phyloP scores from a whole-genome alignment of 2,888 invertebrate species.

The Andrena bicolor region DNA sequence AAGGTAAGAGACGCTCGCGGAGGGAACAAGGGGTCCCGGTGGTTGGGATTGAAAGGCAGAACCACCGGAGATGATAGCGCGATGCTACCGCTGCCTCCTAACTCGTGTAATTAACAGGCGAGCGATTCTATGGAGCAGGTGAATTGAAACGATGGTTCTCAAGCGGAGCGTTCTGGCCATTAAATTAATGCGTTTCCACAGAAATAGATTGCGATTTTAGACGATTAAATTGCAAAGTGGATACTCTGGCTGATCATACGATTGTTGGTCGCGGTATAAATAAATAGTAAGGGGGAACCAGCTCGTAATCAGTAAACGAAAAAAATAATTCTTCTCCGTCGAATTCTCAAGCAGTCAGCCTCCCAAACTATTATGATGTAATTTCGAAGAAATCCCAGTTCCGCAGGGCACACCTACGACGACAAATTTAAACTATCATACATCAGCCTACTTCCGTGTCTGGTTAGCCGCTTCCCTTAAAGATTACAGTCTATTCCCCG shows the following conservation, averaged over 20 bases:
- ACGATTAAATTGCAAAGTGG: no score
- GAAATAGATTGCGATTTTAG: no score
- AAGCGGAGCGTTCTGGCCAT: slow-evolving; percentile 9
- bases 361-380: neutral
- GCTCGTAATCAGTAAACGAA: no score
- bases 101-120: slow-evolving; percentile 77
- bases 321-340: neutral
- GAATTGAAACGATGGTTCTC: slow-evolving; percentile 71
- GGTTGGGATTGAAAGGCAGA: slow-evolving; percentile 57
- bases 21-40: slow-evolving; percentile 3
- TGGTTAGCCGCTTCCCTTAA: slow-evolving; percentile 79
- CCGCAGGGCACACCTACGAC: slow-evolving; percentile 2
- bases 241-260: no score
- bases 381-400: neutral
- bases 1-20: slow-evolving; percentile 29
- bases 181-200: neutral
- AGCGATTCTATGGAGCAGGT: slow-evolving; percentile 73
- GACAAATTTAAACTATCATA: slow-evolving; percentile 20
- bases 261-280: no score
- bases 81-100: slow-evolving; percentile 41
- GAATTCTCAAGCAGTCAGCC: no score
- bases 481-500: slow-evolving; percentile 61
- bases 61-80: slow-evolving; percentile 63
- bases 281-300: no score
- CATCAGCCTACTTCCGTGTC: slow-evolving; percentile 70